These are phyloP conservation scores for Drosophila saltans DNA, from an alignment of 1,140 invertebrate genomes.

Conservation along the genomic window DNA sequence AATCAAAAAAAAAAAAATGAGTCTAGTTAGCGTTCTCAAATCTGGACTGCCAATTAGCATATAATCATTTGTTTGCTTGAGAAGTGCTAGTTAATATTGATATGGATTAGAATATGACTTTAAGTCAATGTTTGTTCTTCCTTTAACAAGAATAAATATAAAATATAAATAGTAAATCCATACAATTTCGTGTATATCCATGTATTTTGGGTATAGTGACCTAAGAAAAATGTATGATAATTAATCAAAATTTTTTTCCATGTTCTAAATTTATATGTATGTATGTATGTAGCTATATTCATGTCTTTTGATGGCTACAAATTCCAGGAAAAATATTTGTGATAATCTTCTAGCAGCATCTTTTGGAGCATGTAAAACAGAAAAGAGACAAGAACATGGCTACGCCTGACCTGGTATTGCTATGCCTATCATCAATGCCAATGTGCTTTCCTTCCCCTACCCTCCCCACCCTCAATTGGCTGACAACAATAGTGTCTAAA, in stretches of 20 bases:
- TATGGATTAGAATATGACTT: neutral
- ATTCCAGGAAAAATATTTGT: conserved; percentile 40
- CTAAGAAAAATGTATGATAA: conserved; percentile 40
- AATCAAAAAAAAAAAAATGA: neutral
- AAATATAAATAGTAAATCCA: neutral
- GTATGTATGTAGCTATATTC: conserved; percentile 42
- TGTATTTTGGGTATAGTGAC: conserved; percentile 28
- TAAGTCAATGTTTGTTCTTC: neutral
- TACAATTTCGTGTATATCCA: conserved; percentile 3
- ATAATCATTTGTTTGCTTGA: conserved; percentile 15
- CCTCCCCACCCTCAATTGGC: neutral
- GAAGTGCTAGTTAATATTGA: neutral
- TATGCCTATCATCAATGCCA: too few species aligned
- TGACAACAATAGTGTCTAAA: conserved; percentile 13
- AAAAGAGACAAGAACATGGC: neutral
- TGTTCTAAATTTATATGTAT: conserved; percentile 49
- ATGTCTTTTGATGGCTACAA: conserved; percentile 33
- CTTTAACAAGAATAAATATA: neutral
- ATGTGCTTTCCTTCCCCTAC: neutral
- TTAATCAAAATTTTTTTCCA: conserved; percentile 47
- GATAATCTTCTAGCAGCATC: neutral
- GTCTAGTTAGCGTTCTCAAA: conserved; percentile 9
- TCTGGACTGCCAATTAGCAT: conserved; percentile 29
- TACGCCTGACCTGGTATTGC: neutral
- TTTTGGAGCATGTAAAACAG: neutral